Evolutionary conservation across 2,797 vertebrate species (phyloP).

Genomic region (Pangasius sanitwongsei): DNA sequence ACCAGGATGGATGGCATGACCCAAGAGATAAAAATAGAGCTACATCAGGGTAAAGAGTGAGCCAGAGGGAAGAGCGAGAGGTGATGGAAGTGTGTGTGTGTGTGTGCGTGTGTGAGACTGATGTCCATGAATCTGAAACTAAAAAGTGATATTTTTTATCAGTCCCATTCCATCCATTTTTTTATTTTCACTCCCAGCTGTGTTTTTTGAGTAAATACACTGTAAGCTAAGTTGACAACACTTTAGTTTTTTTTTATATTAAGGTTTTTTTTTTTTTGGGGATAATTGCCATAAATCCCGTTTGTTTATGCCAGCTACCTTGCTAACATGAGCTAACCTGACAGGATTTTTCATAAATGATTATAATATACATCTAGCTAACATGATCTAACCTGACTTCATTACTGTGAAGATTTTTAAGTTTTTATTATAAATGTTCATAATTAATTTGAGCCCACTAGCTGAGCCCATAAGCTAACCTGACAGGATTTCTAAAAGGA

Average conservation of each 20-base stretch:
- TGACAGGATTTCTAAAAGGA: background rate
- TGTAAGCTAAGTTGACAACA: background rate
- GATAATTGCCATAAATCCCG: background rate
- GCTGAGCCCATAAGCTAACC: background rate
- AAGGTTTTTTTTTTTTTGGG: background rate
- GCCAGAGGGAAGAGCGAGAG: slow-evolving; percentile 6
- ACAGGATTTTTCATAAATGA: background rate
- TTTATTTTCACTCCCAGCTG: background rate
- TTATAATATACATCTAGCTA: background rate
- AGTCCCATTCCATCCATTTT: background rate
- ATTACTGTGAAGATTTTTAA: background rate
- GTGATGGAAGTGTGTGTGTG: background rate
- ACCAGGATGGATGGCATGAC: slow-evolving; percentile 17
- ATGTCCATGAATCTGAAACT: background rate
- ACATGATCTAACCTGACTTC: too few relatives aligned
- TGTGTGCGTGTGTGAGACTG: background rate
- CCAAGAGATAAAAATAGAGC: slow-evolving; percentile 30
- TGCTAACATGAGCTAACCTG: background rate
- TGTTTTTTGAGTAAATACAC: too few relatives aligned
- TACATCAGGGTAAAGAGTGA: background rate
- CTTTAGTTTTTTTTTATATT: background rate
- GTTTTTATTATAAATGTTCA: background rate
- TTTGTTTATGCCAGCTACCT: background rate
- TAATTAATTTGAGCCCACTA: background rate
- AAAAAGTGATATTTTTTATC: background rate